phyloP scores from a whole-genome alignment of 2,888 invertebrate genomes.

The Thera britannica region DNA sequence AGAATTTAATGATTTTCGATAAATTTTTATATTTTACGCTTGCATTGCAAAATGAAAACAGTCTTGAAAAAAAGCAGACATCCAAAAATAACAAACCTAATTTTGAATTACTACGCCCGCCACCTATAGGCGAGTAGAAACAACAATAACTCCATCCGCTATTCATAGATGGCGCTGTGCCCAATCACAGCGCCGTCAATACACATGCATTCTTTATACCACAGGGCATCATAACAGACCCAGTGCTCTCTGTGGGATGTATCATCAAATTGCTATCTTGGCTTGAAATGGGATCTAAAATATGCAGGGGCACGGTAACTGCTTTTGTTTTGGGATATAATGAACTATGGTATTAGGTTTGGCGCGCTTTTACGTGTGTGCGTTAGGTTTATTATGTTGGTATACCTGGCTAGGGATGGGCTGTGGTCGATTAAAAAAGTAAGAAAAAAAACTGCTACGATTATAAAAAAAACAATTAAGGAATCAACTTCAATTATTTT shows the following conservation, averaged over 20 bases:
- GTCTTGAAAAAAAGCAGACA: not conserved
- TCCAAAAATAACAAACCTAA: not conserved
- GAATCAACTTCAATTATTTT: too few species aligned
- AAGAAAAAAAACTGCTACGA: not conserved
- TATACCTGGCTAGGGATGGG: slow-evolving; percentile 16
- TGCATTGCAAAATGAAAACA: not conserved
- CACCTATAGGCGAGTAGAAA: slow-evolving; percentile 54
- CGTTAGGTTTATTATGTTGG: slow-evolving; percentile 39
- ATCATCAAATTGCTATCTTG: slow-evolving; percentile 74
- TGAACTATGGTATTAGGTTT: slow-evolving; percentile 65
- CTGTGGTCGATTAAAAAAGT: slow-evolving; percentile 7
- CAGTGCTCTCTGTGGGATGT: slow-evolving; percentile 60
- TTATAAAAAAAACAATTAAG: not conserved
- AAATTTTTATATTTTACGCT: too few species aligned
- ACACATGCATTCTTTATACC: slow-evolving; percentile 76
- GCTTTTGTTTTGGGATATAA: slow-evolving; percentile 74
- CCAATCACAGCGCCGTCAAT: slow-evolving; percentile 66
- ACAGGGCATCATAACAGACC: slow-evolving; percentile 65
- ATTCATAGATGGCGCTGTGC: slow-evolving; percentile 63
- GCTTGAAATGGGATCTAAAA: slow-evolving; percentile 74
- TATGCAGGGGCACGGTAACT: slow-evolving; percentile 76
- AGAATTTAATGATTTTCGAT: too few species aligned
- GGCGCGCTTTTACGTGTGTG: slow-evolving; percentile 46
- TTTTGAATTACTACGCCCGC: slow-evolving; percentile 32
- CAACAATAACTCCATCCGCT: slow-evolving; percentile 34